Evolutionary conservation across 2,888 invertebrate species (phyloP).

Genomic region (Chrysodeixis includens): DNA sequence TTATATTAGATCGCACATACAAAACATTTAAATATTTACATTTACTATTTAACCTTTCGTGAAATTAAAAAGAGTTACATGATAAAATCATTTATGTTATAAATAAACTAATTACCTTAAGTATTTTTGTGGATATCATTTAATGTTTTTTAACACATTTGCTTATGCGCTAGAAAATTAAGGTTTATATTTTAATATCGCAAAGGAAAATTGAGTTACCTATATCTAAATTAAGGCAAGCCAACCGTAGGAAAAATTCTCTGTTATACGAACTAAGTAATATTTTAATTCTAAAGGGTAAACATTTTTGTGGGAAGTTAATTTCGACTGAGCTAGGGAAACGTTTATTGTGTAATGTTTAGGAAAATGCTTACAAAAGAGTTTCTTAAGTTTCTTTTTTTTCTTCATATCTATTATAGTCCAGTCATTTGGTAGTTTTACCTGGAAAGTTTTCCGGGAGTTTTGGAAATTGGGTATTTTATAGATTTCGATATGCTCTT

Average conservation of each 20-base stretch:
- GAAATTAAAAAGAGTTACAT: too few species aligned
- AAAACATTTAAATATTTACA: too few species aligned
- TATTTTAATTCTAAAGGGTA: slow-evolving; percentile 40
- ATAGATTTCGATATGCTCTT: too few species aligned
- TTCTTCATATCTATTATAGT: too few species aligned
- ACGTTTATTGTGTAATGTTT: slow-evolving; percentile 23
- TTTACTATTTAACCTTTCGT: background rate
- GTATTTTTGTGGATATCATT: slow-evolving; percentile 13
- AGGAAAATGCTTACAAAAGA: slow-evolving; percentile 10
- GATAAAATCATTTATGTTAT: background rate
- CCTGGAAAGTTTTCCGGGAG: too few species aligned
- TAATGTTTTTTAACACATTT: slow-evolving; percentile 29
- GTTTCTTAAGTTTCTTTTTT: background rate
- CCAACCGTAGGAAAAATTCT: slow-evolving; percentile 34
- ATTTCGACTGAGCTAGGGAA: slow-evolving; percentile 24
- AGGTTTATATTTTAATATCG: slow-evolving; percentile 45
- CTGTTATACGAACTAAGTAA: slow-evolving; percentile 28
- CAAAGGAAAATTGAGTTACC: slow-evolving; percentile 48
- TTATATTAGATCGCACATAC: too few species aligned
- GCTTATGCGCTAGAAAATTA: slow-evolving; percentile 28
- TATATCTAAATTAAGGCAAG: slow-evolving; percentile 43
- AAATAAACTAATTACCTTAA: slow-evolving; percentile 8
- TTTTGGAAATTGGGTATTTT: too few species aligned
- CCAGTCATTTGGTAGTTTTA: too few species aligned
- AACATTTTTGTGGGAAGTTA: slow-evolving; percentile 27